phyloP scores from a whole-genome alignment of 2,888 invertebrate genomes.

The Tupiocoris notatus region DNA sequence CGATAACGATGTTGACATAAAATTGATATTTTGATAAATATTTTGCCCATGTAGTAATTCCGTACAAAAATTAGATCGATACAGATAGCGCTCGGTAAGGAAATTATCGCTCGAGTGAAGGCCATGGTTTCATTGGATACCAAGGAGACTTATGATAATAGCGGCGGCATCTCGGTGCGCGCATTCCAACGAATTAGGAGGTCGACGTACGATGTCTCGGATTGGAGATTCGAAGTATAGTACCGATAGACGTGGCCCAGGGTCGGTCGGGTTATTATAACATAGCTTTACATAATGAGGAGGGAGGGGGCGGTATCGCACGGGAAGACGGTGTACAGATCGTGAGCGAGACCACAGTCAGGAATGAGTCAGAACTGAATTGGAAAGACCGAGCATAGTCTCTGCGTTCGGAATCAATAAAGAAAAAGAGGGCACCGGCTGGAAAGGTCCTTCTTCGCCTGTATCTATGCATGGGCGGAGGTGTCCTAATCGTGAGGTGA shows the following conservation, averaged over 20 bases:
- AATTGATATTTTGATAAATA: too few relatives aligned
- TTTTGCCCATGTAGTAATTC: too few relatives aligned
- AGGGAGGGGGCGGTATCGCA: neutral
- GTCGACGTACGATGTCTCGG: neutral
- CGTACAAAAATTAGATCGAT: too few relatives aligned
- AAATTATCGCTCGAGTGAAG: too few relatives aligned
- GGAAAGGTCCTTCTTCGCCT: neutral
- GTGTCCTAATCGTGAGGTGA: conserved; percentile 36
- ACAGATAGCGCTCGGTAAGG: too few relatives aligned
- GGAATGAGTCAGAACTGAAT: neutral
- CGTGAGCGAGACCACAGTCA: conserved; percentile 18
- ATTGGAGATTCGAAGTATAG: neutral
- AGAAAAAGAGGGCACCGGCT: neutral
- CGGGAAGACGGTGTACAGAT: neutral
- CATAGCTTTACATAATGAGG: conserved; percentile 42
- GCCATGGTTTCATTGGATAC: too few relatives aligned
- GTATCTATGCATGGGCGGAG: neutral
- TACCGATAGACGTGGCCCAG: neutral
- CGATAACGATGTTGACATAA: too few relatives aligned
- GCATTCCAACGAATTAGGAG: neutral
- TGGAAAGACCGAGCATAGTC: neutral
- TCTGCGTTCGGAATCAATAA: neutral
- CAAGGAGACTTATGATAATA: too few relatives aligned
- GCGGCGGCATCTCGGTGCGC: too few relatives aligned
- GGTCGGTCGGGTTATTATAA: conserved; percentile 31